Percentiles rank a stretch among this genome's conserved stretches.
Conservation (phyloP, 2,113 vertebrate species). For the Petaurus breviceps region DNA sequence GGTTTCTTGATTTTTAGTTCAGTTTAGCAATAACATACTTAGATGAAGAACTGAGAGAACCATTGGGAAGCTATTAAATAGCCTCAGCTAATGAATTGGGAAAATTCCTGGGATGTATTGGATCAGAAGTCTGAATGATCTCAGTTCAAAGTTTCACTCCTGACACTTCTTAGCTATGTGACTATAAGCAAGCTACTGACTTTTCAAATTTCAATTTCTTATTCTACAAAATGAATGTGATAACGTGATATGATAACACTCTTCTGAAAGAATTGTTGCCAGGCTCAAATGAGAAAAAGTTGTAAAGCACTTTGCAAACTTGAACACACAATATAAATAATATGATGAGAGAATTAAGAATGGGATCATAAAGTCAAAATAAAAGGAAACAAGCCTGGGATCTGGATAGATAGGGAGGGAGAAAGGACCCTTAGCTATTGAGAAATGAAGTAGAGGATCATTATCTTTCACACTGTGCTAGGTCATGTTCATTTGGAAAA, state of each 20-base stretch:
- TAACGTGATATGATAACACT: neutral
- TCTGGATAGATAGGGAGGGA: no score
- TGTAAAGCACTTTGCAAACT: neutral
- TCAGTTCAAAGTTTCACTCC: neutral
- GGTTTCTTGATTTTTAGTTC: no score
- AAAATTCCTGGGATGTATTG: no score
- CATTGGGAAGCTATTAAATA: no score
- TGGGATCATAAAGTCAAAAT: neutral
- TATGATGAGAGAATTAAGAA: neutral
- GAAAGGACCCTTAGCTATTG: neutral
- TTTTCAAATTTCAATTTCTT: neutral
- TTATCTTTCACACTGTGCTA: neutral
- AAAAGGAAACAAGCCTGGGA: no score
- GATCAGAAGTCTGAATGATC: neutral
- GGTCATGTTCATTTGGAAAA: neutral
- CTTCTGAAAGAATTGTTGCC: no score
- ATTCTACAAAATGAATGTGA: slow-evolving; percentile 1
- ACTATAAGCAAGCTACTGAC: neutral
- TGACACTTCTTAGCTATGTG: neutral
- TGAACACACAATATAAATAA: no score
- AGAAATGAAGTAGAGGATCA: neutral
- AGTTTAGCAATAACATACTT: no score
- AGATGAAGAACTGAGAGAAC: no score
- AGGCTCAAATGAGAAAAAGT: no score
- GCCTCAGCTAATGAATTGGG: no score